These are phyloP conservation scores for Anguilla anguilla DNA, from an alignment of 2,797 vertebrate species.

Conservation along the genomic window DNA sequence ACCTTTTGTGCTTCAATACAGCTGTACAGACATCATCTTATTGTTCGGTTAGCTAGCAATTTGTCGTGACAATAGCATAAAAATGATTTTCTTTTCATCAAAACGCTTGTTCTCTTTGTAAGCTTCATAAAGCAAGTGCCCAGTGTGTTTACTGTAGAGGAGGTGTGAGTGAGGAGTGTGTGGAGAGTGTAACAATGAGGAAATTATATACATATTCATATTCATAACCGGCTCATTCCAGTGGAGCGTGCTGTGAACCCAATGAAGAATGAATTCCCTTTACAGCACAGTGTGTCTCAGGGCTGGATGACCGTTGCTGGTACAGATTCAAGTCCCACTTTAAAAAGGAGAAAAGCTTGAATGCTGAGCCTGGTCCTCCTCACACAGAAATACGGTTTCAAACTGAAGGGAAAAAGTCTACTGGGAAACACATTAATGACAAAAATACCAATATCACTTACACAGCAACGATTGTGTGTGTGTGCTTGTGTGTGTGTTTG, in stretches of 20 bases:
- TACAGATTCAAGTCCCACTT: not conserved
- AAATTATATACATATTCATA: too few relatives aligned
- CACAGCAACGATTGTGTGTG: too few relatives aligned
- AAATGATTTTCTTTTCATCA: not conserved
- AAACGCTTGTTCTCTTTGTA: not conserved
- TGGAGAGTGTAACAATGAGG: not conserved
- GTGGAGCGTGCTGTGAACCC: not conserved
- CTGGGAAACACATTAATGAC: not conserved
- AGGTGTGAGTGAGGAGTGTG: not conserved
- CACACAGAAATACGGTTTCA: not conserved
- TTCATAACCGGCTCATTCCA: too few relatives aligned
- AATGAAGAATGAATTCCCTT: slow-evolving; percentile 29
- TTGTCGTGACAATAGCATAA: not conserved
- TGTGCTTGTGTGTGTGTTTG: not conserved
- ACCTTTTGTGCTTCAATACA: not conserved
- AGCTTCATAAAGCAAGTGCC: not conserved
- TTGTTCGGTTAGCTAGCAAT: not conserved
- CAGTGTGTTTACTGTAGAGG: not conserved
- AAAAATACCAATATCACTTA: not conserved
- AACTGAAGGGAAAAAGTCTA: not conserved
- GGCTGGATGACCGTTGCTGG: not conserved
- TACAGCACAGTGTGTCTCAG: slow-evolving; percentile 3
- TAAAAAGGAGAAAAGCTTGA: not conserved
- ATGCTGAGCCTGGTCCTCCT: not conserved
- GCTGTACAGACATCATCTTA: not conserved